Evolutionary conservation across 2,797 vertebrate species (phyloP).

Genomic region (Ptychobarbus kaznakovi): DNA sequence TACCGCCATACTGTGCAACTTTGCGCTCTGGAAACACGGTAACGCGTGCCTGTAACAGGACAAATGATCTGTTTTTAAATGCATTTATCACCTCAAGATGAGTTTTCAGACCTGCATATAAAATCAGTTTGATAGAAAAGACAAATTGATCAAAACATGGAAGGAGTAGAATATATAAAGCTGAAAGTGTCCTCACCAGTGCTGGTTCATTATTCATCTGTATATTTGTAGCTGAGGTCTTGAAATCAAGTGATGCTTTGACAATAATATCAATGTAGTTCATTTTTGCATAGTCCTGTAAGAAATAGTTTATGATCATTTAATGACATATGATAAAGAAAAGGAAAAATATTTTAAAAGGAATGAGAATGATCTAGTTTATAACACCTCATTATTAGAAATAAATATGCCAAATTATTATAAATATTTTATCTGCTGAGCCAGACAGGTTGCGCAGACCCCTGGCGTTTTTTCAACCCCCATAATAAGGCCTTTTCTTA

Average conservation of each 20-base stretch:
- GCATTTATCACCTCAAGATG: neutral
- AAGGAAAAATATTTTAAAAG: neutral
- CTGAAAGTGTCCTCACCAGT: slow-evolving; percentile 74
- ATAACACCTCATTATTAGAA: neutral
- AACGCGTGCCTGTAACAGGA: slow-evolving; percentile 80
- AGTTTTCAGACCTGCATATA: neutral
- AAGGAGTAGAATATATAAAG: neutral
- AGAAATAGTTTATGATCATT: neutral
- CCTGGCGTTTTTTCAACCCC: no score
- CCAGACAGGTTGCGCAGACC: no score
- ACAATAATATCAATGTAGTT: slow-evolving; percentile 88
- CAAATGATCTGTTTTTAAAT: neutral
- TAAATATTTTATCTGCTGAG: no score
- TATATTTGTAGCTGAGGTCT: slow-evolving; percentile 78
- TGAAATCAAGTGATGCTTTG: slow-evolving; percentile 82
- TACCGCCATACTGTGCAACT: slow-evolving; percentile 79
- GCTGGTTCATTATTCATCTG: slow-evolving; percentile 81
- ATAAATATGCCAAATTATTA: neutral
- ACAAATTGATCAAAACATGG: neutral
- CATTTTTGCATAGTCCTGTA: slow-evolving; percentile 84
- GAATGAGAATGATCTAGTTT: neutral
- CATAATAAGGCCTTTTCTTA: no score
- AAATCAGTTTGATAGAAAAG: neutral
- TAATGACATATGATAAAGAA: neutral
- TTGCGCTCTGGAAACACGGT: slow-evolving; percentile 90